Conservation (phyloP, 92 coral and sea anemone species). For the Anthopleura xanthogrammica region DNA sequence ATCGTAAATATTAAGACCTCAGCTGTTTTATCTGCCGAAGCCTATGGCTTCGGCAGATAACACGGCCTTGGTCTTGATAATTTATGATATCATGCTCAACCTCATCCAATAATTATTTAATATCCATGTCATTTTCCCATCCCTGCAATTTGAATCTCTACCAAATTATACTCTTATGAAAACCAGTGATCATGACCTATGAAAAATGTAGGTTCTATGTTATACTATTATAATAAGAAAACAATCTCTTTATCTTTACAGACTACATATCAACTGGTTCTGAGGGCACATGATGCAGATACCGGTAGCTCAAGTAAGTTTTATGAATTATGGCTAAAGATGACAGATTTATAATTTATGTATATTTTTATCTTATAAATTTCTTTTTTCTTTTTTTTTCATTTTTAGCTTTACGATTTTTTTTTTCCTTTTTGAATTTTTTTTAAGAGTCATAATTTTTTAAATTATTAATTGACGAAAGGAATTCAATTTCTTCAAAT, state of each 20-base stretch:
- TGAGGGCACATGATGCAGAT: slow-evolving; percentile 87
- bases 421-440: background rate
- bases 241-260: slow-evolving; percentile 34
- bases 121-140: no score
- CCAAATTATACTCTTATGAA: no score
- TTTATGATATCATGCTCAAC: no score
- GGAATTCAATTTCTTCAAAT: background rate
- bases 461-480: background rate
- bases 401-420: background rate
- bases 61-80: no score
- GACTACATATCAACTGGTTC: slow-evolving; percentile 77
- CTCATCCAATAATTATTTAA: no score
- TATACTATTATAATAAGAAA: background rate
- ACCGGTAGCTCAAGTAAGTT: slow-evolving; percentile 59
- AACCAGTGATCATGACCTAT: no score
- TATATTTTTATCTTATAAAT: background rate
- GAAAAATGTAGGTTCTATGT: background rate
- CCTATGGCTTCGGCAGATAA: no score
- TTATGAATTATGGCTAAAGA: background rate
- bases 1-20: no score
- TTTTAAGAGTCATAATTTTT: no score
- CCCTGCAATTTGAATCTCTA: no score
- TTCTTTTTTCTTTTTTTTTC: background rate
- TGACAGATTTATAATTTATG: background rate
- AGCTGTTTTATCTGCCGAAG: no score